Percentiles rank a stretch among this genome's conserved stretches.
These are phyloP conservation scores for Alca torda DNA, from an alignment of 2,797 vertebrate genomes.

Conservation along the genomic window DNA sequence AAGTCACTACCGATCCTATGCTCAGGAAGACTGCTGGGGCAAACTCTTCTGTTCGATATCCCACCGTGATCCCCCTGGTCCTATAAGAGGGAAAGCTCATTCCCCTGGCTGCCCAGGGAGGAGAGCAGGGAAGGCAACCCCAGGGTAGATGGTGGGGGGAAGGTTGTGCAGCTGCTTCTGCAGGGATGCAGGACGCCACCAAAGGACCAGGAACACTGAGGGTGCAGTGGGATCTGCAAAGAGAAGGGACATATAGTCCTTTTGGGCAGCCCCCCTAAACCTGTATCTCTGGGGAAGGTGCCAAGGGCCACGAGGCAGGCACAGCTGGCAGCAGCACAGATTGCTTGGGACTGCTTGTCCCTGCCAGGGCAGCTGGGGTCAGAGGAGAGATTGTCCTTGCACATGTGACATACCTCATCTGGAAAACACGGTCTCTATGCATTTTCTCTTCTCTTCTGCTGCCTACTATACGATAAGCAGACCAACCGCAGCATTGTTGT, in stretches of 20 bases:
- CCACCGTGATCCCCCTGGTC: neutral
- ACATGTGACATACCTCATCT: neutral
- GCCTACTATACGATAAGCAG: neutral
- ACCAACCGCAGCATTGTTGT: neutral
- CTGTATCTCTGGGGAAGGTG: neutral
- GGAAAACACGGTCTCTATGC: neutral
- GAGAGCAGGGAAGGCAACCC: rapidly evolving
- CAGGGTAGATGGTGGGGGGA: neutral
- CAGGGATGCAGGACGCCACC: neutral
- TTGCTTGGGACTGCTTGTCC: neutral
- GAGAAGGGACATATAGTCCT: neutral
- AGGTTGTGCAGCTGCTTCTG: neutral
- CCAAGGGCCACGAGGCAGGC: neutral
- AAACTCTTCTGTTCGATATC: neutral
- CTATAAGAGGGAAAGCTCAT: neutral
- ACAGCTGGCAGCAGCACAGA: neutral
- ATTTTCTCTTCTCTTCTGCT: neutral
- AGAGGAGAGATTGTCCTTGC: neutral
- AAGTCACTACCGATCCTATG: neutral
- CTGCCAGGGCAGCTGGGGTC: neutral
- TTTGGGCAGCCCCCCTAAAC: neutral
- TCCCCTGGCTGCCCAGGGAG: neutral
- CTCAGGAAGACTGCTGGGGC: neutral
- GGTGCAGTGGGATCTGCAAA: neutral
- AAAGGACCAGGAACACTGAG: neutral